These are phyloP conservation scores for Platysteira castanea DNA, from an alignment of 2,113 vertebrate species.

Conservation along the genomic window DNA sequence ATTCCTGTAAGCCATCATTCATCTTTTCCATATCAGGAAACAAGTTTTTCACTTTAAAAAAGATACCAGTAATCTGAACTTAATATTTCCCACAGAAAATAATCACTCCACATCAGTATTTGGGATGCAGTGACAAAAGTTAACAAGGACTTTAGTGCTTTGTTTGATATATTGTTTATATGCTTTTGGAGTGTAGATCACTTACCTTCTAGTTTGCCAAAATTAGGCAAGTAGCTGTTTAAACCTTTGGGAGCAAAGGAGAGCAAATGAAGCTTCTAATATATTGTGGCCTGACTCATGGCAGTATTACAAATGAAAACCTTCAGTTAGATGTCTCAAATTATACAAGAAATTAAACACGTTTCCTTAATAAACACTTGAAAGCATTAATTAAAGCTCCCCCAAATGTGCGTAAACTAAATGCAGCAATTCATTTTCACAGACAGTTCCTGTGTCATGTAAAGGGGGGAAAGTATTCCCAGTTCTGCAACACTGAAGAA, in stretches of 20 bases:
- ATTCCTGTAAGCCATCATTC: neutral
- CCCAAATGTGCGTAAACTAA: neutral
- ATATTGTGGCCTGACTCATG: neutral
- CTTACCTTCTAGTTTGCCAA: slow-evolving; percentile 22
- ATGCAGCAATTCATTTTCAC: neutral
- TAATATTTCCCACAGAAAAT: neutral
- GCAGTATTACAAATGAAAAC: neutral
- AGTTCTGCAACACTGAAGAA: neutral
- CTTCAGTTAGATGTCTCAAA: neutral
- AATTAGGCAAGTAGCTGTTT: slow-evolving; percentile 58
- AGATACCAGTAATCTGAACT: neutral
- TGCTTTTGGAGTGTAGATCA: slow-evolving; percentile 37
- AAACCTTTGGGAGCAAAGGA: neutral
- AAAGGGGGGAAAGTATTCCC: neutral
- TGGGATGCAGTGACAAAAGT: neutral
- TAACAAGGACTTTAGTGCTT: slow-evolving; percentile 11
- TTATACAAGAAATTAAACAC: neutral
- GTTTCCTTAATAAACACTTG: neutral
- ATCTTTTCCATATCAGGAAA: neutral
- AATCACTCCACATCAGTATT: neutral
- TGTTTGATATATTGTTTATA: slow-evolving; percentile 14
- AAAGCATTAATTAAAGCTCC: neutral
- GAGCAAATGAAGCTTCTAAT: neutral
- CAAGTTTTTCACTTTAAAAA: neutral
- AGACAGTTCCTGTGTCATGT: neutral